Percentiles rank a stretch among this genome's conserved stretches.
These are phyloP conservation scores for Eilema sororculum DNA, from an alignment of 2,888 invertebrate species.

Conservation along the genomic window DNA sequence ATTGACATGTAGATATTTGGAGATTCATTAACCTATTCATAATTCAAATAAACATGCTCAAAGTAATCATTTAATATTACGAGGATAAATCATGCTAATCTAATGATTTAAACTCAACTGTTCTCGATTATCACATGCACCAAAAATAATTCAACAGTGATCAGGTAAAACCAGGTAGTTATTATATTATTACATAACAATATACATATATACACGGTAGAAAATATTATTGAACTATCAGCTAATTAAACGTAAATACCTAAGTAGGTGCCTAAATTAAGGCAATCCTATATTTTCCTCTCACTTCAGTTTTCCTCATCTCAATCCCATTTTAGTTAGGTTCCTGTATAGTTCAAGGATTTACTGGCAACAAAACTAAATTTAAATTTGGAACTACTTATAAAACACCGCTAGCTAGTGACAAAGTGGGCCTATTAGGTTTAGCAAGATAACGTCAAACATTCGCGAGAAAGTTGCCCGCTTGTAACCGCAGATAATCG, in stretches of 20 bases:
- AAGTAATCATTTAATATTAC: background rate
- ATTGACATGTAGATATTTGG: background rate
- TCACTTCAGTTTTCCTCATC: background rate
- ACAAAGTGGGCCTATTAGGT: background rate
- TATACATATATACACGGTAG: background rate
- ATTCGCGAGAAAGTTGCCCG: slow-evolving; percentile 74
- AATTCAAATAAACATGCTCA: background rate
- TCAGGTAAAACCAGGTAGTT: background rate
- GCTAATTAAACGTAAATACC: background rate
- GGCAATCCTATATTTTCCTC: background rate
- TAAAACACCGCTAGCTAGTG: slow-evolving; percentile 5
- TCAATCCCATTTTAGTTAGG: no score
- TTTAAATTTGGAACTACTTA: background rate
- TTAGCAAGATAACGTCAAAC: slow-evolving; percentile 56
- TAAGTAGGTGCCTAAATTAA: no score
- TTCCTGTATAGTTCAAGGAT: no score
- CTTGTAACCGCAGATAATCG: slow-evolving; percentile 57
- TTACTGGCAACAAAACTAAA: background rate
- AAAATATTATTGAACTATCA: background rate
- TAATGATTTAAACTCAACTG: background rate
- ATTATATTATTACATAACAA: background rate
- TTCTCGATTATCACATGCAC: background rate
- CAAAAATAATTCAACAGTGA: background rate
- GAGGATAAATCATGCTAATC: background rate
- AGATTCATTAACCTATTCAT: background rate